phyloP scores from a whole-genome alignment of 64 coral and sea anemone genomes.

The Astreopora myriophthalma region DNA sequence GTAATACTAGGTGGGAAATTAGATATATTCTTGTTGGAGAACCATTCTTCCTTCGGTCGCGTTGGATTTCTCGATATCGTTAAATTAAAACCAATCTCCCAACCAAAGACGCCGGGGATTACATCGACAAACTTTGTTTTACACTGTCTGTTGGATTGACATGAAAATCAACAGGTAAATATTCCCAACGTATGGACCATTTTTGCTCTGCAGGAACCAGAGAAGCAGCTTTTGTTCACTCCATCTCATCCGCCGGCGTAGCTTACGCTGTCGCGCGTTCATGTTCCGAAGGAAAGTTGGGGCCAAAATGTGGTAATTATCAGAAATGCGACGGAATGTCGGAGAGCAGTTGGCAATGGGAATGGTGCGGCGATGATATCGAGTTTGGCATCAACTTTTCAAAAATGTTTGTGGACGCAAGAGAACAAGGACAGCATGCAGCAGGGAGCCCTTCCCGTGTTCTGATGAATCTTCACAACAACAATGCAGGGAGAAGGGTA shows the following conservation, averaged over 20 bases:
- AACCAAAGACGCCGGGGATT: too few relatives aligned
- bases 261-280: constrained; percentile 85
- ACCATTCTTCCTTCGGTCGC: too few relatives aligned
- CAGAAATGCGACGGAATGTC: constrained; percentile 41
- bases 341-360: constrained; percentile 73
- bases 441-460: constrained; percentile 65
- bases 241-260: constrained; percentile 89
- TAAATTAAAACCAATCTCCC: not conserved
- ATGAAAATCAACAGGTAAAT: too few relatives aligned
- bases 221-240: constrained; percentile 93
- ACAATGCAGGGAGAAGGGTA: constrained; percentile 84
- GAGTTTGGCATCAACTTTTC: constrained; percentile 88
- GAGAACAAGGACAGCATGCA: constrained; percentile 67
- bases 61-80: too few relatives aligned
- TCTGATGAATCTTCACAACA: constrained; percentile 97
- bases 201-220: constrained; percentile 62
- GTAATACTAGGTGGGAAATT: too few relatives aligned
- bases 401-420: constrained; percentile 78
- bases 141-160: too few relatives aligned
- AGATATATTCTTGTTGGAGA: too few relatives aligned
- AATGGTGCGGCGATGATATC: constrained; percentile 92
- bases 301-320: constrained; percentile 81
- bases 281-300: constrained; percentile 74
- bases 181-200: too few relatives aligned
- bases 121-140: too few relatives aligned